Percentiles rank a stretch among this genome's conserved stretches.
These are phyloP conservation scores for Atrina japonica DNA, from an alignment of 2,888 invertebrate genomes.

Conservation along the genomic window DNA sequence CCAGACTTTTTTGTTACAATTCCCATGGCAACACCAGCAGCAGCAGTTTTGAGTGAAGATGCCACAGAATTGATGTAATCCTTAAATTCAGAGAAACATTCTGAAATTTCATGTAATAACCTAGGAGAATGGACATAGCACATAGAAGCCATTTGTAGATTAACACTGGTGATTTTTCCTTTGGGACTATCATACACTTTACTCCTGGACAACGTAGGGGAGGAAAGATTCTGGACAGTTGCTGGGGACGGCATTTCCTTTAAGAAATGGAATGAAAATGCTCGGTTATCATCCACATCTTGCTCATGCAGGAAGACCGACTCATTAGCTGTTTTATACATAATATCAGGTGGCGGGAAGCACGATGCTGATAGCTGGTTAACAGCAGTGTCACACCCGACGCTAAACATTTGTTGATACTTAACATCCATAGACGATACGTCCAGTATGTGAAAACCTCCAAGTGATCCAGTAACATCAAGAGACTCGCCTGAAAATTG, in stretches of 20 bases:
- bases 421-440: conserved; percentile 90
- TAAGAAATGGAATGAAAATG: conserved; percentile 50
- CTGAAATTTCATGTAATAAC: conserved; percentile 91
- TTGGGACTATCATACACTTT: conserved; percentile 4
- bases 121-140: conserved; percentile 96
- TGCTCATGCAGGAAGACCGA: conserved; percentile 45
- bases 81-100: conserved; percentile 94
- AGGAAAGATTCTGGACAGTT: conserved; percentile 27
- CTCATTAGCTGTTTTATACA: conserved; percentile 78
- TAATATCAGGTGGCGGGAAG: conserved; percentile 51
- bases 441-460: conserved; percentile 93
- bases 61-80: conserved; percentile 92
- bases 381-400: conserved; percentile 58
- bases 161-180: conserved; percentile 48
- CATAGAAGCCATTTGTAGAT: conserved; percentile 89
- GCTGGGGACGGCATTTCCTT: conserved; percentile 24
- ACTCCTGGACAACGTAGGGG: conserved; percentile 9
- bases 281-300: conserved; percentile 44
- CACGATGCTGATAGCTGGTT: conserved; percentile 22
- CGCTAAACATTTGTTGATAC: conserved; percentile 88
- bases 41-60: conserved; percentile 92
- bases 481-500: conserved; percentile 83
- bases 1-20: conserved; percentile 81
- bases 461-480: conserved; percentile 91
- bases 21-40: conserved; percentile 95